Conservation (phyloP, 2,888 invertebrate species). For the Leptinotarsa tumamoca region DNA sequence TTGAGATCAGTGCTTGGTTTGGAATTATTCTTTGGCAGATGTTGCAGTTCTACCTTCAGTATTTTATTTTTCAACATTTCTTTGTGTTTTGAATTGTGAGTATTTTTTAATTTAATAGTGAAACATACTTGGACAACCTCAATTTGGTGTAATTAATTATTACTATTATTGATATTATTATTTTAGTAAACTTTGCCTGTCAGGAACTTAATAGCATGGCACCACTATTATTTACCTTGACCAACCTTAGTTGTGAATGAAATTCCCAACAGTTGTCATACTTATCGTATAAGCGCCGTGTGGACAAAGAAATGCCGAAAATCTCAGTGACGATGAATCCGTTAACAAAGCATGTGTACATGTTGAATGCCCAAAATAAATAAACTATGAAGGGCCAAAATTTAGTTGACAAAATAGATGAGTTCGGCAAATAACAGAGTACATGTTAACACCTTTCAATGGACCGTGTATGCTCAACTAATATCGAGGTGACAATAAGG, state of each 20-base stretch:
- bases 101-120: no score
- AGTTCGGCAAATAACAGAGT: constrained; percentile 45
- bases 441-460: constrained; percentile 44
- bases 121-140: no score
- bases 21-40: no score
- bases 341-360: constrained; percentile 42
- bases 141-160: no score
- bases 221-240: constrained; percentile 5
- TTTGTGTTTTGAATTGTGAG: no score
- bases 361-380: constrained; percentile 43
- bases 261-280: constrained; percentile 8
- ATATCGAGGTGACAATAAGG: constrained; percentile 45
- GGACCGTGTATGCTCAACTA: constrained; percentile 40
- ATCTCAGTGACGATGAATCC: constrained; percentile 39
- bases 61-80: no score
- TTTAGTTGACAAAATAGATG: constrained; percentile 43
- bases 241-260: constrained; percentile 25
- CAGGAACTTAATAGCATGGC: not conserved
- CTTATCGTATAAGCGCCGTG: constrained; percentile 14
- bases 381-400: constrained; percentile 43
- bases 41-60: no score
- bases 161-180: no score
- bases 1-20: no score
- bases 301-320: constrained; percentile 27
- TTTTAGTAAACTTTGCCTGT: not conserved